phyloP scores from a whole-genome alignment of 2,888 invertebrate genomes.

The Drosophila picticornis region DNA sequence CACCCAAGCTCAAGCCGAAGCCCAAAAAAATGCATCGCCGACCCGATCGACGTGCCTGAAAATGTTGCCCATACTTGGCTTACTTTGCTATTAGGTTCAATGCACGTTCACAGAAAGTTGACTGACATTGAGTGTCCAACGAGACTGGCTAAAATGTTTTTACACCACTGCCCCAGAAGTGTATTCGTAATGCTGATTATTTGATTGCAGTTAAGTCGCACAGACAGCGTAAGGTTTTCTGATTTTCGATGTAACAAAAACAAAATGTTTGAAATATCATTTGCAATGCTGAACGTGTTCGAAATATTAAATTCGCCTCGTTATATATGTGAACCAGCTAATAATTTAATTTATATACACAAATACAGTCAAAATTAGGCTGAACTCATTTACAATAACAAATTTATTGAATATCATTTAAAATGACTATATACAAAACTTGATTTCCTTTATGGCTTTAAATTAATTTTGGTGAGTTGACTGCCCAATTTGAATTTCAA shows the following conservation, averaged over 20 bases:
- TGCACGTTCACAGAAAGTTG: conserved; percentile 39
- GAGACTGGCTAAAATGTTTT: conserved; percentile 13
- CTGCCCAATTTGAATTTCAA: not conserved
- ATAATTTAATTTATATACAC: too few species aligned
- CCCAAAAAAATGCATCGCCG: conserved; percentile 13
- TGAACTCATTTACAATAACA: not conserved
- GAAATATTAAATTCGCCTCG: not conserved
- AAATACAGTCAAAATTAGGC: not conserved
- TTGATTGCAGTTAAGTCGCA: not conserved
- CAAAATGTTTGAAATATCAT: not conserved
- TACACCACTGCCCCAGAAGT: not conserved
- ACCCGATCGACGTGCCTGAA: conserved; percentile 37
- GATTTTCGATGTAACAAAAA: not conserved
- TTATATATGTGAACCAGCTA: too few species aligned
- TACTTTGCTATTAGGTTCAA: conserved; percentile 47
- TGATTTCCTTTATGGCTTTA: not conserved
- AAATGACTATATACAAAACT: not conserved
- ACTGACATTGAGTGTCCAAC: conserved; percentile 35
- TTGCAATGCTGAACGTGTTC: not conserved
- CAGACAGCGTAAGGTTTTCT: not conserved
- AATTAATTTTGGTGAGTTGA: not conserved
- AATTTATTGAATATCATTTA: not conserved
- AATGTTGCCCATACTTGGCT: not conserved
- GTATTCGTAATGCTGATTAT: conserved; percentile 24
- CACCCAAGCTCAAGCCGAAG: not conserved